Percentiles rank a stretch among this genome's conserved stretches.
Conservation (phyloP, 2,113 vertebrate genomes). For the Papio anubis region DNA sequence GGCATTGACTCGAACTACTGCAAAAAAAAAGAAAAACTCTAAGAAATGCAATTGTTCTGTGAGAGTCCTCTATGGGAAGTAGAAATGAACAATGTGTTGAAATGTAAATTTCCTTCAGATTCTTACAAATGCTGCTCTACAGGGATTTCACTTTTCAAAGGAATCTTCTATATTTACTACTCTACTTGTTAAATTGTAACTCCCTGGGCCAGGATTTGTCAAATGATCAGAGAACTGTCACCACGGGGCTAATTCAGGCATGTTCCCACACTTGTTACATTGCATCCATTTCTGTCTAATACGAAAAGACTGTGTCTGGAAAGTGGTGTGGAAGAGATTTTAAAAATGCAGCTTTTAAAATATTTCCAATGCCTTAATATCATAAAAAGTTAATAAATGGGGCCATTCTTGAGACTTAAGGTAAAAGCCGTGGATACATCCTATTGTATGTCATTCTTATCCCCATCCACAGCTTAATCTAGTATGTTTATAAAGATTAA, state of each 20-base stretch:
- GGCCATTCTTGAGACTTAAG: neutral
- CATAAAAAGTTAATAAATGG: neutral
- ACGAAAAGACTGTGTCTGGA: neutral
- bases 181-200: constrained; percentile 49
- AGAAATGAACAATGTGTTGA: constrained; percentile 54
- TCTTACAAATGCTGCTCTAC: constrained; percentile 53
- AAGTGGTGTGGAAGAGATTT: neutral
- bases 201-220: constrained; percentile 61
- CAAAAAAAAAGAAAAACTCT: neutral
- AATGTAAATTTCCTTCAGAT: constrained; percentile 75
- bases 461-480: fast-evolving
- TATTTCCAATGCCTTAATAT: neutral
- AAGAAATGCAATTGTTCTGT: constrained; percentile 54
- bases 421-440: neutral
- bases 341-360: neutral
- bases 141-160: constrained; percentile 70
- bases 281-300: neutral
- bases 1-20: neutral
- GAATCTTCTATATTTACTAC: constrained; percentile 59
- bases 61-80: constrained; percentile 48
- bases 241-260: constrained; percentile 41
- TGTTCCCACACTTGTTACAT: neutral
- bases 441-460: neutral
- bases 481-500: neutral
- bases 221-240: constrained; percentile 35